Evolutionary conservation across 2,888 invertebrate species (phyloP).

Genomic region (Thalpophila matura): DNA sequence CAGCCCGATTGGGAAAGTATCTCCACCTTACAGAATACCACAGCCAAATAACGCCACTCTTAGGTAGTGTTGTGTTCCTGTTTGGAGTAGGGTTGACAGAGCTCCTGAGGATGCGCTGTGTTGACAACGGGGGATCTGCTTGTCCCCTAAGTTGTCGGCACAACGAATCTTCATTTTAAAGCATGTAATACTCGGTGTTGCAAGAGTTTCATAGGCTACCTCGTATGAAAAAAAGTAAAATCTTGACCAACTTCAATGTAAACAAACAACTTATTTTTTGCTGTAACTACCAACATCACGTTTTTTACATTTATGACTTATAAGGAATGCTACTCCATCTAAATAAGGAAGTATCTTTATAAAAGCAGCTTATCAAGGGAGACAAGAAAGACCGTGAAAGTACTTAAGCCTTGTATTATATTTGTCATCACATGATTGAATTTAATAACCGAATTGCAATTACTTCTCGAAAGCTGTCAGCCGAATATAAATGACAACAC

Average conservation of each 20-base stretch:
- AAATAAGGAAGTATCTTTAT: conserved; percentile 41
- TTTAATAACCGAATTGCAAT: conserved; percentile 52
- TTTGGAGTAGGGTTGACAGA: too few relatives aligned
- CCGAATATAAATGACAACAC: conserved; percentile 64
- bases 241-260: conserved; percentile 7
- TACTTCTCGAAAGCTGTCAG: conserved; percentile 56
- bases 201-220: too few relatives aligned
- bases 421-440: conserved; percentile 27
- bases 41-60: too few relatives aligned
- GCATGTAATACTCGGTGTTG: too few relatives aligned
- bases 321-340: conserved; percentile 27
- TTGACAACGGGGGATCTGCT: too few relatives aligned
- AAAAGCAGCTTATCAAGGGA: conserved; percentile 36
- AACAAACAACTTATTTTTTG: conserved; percentile 17
- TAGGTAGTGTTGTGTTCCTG: too few relatives aligned
- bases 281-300: neutral
- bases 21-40: too few relatives aligned
- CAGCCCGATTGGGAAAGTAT: too few relatives aligned
- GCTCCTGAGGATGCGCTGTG: too few relatives aligned
- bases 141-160: too few relatives aligned
- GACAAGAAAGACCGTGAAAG: conserved; percentile 53
- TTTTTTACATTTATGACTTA: conserved; percentile 4
- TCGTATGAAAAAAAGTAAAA: too few relatives aligned
- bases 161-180: too few relatives aligned
- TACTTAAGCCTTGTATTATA: conserved; percentile 13